phyloP scores from a whole-genome alignment of 2,888 invertebrate species.

The Sthenelais limicola region DNA sequence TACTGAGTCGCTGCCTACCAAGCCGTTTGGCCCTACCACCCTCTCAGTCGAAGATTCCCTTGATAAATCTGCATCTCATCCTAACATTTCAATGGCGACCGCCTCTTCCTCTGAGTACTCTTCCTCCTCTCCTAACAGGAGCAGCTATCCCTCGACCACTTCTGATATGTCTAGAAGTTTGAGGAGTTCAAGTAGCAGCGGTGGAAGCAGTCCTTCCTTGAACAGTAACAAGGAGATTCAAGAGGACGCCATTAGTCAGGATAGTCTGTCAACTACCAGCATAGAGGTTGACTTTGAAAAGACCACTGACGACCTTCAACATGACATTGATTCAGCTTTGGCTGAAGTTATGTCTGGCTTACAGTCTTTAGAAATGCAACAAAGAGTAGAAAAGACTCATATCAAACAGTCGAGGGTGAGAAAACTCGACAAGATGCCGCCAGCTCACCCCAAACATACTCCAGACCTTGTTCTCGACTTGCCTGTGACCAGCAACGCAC shows the following conservation, averaged over 20 bases:
- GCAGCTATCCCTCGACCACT: slow-evolving; percentile 14
- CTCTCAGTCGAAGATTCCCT: slow-evolving; percentile 46
- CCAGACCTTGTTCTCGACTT: slow-evolving; percentile 71
- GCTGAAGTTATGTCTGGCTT: slow-evolving; percentile 72
- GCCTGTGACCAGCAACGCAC: slow-evolving; percentile 57
- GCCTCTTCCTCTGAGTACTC: slow-evolving; percentile 22
- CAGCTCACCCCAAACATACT: slow-evolving; percentile 54
- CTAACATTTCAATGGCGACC: slow-evolving; percentile 53
- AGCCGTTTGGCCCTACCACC: slow-evolving; percentile 48
- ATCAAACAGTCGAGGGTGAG: slow-evolving; percentile 1
- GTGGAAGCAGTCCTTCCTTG: slow-evolving; percentile 34
- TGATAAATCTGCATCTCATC: slow-evolving; percentile 60
- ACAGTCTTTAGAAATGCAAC: slow-evolving; percentile 67
- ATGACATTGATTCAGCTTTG: slow-evolving; percentile 70
- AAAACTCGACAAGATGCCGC: slow-evolving; percentile 11
- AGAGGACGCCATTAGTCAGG: slow-evolving; percentile 25
- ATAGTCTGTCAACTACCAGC: slow-evolving; percentile 17
- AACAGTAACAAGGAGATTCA: slow-evolving; percentile 28
- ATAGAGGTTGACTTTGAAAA: slow-evolving; percentile 47
- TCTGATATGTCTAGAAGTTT: slow-evolving; percentile 24
- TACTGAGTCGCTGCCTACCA: slow-evolving; percentile 61
- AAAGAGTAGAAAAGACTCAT: slow-evolving; percentile 22
- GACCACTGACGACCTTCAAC: slow-evolving; percentile 57
- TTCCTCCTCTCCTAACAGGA: slow-evolving; percentile 18
- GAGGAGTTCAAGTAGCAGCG: slow-evolving; percentile 20